These are phyloP conservation scores for Brachyptera putata DNA, from an alignment of 2,888 invertebrate species.

Conservation along the genomic window DNA sequence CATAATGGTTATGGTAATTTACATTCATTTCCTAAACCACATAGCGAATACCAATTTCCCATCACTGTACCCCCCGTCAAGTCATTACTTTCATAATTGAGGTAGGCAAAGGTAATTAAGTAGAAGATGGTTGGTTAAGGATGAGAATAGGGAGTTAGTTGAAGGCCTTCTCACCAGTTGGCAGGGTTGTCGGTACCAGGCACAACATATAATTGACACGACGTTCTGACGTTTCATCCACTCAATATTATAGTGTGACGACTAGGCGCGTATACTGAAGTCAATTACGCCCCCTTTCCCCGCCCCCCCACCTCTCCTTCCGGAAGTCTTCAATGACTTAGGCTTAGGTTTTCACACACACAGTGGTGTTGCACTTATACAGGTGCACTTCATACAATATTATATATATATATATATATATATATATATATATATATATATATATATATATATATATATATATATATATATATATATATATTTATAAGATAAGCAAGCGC, in stretches of 20 bases:
- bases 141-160: neutral
- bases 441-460: too few relatives aligned
- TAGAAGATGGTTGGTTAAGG: conserved; percentile 16
- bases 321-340: too few relatives aligned
- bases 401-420: too few relatives aligned
- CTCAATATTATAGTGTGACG: neutral
- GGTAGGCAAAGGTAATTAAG: conserved; percentile 15
- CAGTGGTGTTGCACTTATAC: too few relatives aligned
- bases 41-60: neutral
- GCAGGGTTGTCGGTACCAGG: neutral
- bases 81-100: conserved; percentile 21
- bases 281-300: too few relatives aligned
- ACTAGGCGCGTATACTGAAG: too few relatives aligned
- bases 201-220: neutral
- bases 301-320: too few relatives aligned
- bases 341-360: too few relatives aligned
- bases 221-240: conserved; percentile 7
- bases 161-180: neutral
- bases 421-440: too few relatives aligned
- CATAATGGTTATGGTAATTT: neutral
- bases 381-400: too few relatives aligned
- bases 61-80: neutral
- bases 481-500: too few relatives aligned
- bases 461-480: too few relatives aligned
- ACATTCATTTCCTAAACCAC: neutral